Base-by-base conservation (phyloP, 1,140 invertebrate species). In the Rhizoglyphus robini region DNA sequence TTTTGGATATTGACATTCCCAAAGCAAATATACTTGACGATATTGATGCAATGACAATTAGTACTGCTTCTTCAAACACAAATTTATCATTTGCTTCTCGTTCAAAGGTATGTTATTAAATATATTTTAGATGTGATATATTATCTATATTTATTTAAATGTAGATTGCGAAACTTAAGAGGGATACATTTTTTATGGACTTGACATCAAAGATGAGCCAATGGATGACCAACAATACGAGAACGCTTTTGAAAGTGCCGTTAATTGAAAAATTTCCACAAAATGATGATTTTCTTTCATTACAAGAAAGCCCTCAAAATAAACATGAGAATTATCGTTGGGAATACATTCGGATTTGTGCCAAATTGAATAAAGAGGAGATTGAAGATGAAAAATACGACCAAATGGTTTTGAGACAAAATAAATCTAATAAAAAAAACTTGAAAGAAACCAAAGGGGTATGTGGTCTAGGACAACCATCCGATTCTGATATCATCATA, bases 301-400 rank as follows among this genome's bases (percentile, higher is more conserved):
- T n/a, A n/a, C n/a, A 25, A 25, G 48, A 51, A 51, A 27, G 29
- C 29, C 2, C 15, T 23, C 15, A 51, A 51, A 51, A 51, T 13
- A 51, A 23, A 51, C 2, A 25, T 13, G 4, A 51, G 29, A 3
- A 23, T 25, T 51, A 51, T 51, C 48, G 48, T 4, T 51, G 48
- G 48, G 15, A 51, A 51, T 51, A 51, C 29, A 27, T 51, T 23
- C 18, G 48, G 2, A 13, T 51, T n/a, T 51, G 48, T 51, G 3
- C 48, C 2, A 13, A 23, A 51, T 51, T 51, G n/a, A 51, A 51
- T 27, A 27, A 51, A 51, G 48, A 51, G 29, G 48, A 51, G 29
- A 51, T 51, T 51, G 48, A 51, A 27, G 48, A 51, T 51, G 23
- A 51, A 51, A 51, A 51, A 51, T 51, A 51, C 29, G 48, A 51